These are phyloP conservation scores for Oophaga sylvatica DNA, from an alignment of 2,797 vertebrate genomes.

Conservation along the genomic window DNA sequence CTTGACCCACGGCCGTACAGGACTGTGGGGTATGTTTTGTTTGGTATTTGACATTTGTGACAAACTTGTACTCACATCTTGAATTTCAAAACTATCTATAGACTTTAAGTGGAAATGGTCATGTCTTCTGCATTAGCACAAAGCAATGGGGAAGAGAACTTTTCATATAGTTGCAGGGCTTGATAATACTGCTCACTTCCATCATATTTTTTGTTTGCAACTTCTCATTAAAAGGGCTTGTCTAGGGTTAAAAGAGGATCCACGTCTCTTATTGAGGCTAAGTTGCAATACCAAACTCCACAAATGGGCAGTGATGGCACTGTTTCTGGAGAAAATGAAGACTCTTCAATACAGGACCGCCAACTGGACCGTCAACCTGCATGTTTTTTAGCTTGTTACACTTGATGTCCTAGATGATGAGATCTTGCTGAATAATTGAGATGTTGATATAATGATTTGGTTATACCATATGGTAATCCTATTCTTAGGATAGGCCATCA, in stretches of 20 bases:
- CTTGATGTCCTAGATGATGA: constrained; percentile 7
- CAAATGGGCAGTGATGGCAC: background rate
- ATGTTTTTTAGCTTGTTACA: constrained; percentile 11
- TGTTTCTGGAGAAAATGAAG: background rate
- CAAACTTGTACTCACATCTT: background rate
- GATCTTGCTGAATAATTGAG: background rate
- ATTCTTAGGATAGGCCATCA: too few species aligned
- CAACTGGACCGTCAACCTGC: background rate
- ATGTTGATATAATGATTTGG: background rate
- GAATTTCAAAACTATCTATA: background rate
- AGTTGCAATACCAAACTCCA: too few species aligned
- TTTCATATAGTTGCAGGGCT: background rate
- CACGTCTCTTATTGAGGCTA: background rate
- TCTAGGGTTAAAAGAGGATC: background rate
- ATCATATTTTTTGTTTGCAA: background rate
- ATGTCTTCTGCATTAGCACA: background rate
- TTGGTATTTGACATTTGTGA: background rate
- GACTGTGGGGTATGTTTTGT: background rate
- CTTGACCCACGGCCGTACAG: background rate
- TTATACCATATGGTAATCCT: too few species aligned
- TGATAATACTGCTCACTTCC: background rate
- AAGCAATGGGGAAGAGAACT: background rate
- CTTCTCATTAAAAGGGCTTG: background rate
- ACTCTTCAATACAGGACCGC: background rate
- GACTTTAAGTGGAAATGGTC: background rate